These are phyloP conservation scores for Reticulitermes lucifugus DNA, from an alignment of 2,888 invertebrate genomes.

Conservation along the genomic window DNA sequence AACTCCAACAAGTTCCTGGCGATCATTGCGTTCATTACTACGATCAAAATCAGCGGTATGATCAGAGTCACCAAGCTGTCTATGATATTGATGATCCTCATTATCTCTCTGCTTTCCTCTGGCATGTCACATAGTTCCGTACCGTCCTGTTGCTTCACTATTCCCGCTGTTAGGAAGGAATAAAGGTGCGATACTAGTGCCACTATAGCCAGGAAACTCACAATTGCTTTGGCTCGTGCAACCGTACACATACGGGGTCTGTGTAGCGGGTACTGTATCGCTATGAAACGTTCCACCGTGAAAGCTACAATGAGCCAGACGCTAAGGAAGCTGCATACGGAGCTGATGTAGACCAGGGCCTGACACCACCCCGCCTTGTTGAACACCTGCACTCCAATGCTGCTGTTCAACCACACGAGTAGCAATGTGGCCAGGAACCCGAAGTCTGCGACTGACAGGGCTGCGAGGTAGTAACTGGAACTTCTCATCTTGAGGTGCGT, in stretches of 20 bases:
- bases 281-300: slow-evolving; percentile 76
- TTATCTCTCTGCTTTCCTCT: slow-evolving; percentile 65
- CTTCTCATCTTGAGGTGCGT: slow-evolving; percentile 72
- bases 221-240: slow-evolving; percentile 69
- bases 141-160: slow-evolving; percentile 53
- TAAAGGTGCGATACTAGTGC: slow-evolving; percentile 65
- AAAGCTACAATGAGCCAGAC: slow-evolving; percentile 79
- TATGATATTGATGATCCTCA: slow-evolving; percentile 69
- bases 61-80: slow-evolving; percentile 74
- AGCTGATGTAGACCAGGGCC: slow-evolving; percentile 66
- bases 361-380: slow-evolving; percentile 71
- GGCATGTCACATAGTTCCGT: slow-evolving; percentile 66
- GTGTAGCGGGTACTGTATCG: slow-evolving; percentile 72
- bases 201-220: slow-evolving; percentile 63
- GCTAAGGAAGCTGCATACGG: slow-evolving; percentile 72
- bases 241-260: slow-evolving; percentile 72
- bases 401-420: slow-evolving; percentile 67
- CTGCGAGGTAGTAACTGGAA: slow-evolving; percentile 74
- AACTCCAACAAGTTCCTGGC: slow-evolving; percentile 67
- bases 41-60: slow-evolving; percentile 70
- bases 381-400: slow-evolving; percentile 63
- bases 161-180: slow-evolving; percentile 64
- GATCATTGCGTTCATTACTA: slow-evolving; percentile 74
- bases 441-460: slow-evolving; percentile 71
- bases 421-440: slow-evolving; percentile 69